Percentiles rank a stretch among this genome's conserved stretches.
These are phyloP conservation scores for Archaeoteleia sp. DNA, from an alignment of 2,888 invertebrate species.

Conservation along the genomic window DNA sequence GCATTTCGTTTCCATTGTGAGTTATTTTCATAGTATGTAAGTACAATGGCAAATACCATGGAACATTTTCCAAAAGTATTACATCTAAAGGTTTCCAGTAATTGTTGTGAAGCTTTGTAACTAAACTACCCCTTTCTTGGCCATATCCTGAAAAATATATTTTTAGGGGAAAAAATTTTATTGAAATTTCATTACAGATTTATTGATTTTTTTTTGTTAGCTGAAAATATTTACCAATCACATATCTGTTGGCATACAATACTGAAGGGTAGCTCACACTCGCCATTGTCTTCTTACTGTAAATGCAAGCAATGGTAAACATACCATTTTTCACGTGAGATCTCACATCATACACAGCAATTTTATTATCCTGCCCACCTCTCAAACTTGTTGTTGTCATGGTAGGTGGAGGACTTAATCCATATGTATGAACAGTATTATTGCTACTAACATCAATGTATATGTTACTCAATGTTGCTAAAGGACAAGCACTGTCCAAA, in stretches of 20 bases:
- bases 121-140: slow-evolving; percentile 92
- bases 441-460: slow-evolving; percentile 87
- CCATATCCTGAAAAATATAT: slow-evolving; percentile 83
- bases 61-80: slow-evolving; percentile 91
- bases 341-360: slow-evolving; percentile 84
- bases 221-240: slow-evolving; percentile 76
- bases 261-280: slow-evolving; percentile 81
- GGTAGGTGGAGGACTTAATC: slow-evolving; percentile 80
- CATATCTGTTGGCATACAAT: slow-evolving; percentile 85
- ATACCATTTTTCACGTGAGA: slow-evolving; percentile 74
- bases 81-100: slow-evolving; percentile 85
- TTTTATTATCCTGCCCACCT: slow-evolving; percentile 81
- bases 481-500: slow-evolving; percentile 86
- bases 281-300: slow-evolving; percentile 76
- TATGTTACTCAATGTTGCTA: slow-evolving; percentile 85
- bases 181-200: not conserved
- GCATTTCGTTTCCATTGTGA: slow-evolving; percentile 78
- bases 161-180: not conserved
- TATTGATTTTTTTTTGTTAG: not conserved
- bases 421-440: slow-evolving; percentile 78
- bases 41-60: slow-evolving; percentile 93
- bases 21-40: slow-evolving; percentile 87
- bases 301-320: slow-evolving; percentile 82
- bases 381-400: slow-evolving; percentile 78
- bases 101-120: slow-evolving; percentile 88